Evolutionary conservation across 2,797 vertebrate genomes (phyloP), one percentile per base, ranked within the genome.

Genomic region (Myioborus miniatus): DNA sequence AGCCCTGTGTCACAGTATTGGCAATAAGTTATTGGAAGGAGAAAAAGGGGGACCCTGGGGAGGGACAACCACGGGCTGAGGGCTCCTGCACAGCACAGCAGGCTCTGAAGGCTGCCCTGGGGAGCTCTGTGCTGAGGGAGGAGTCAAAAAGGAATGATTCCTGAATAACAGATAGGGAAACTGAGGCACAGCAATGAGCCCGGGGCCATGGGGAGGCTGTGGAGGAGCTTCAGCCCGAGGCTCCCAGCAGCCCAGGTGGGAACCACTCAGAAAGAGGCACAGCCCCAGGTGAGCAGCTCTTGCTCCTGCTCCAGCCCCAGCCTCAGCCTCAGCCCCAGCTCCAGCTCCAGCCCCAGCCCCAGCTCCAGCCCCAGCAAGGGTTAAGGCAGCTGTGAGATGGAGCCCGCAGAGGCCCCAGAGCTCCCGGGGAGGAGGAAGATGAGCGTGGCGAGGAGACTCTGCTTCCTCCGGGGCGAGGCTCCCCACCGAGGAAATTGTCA

Each of bases 371-470:
- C 44, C 46, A 26, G 77, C 53, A 94, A 92, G 94, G 87, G 89
- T 96, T 95, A 96, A 97, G 44, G 72, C 23, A 7, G 68, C 85
- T 60, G 67, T 5, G 53, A 83, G 79, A 69, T 32, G 60, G 59
- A 94, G 84, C 67, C 63, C 18, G 15, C 74, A 87, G 93, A 62
- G 68, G 68, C 79, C 92, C 86, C 82, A 5, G 80, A 80, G 88
- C 88, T 87, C 89, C 34, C 1, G 34, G 77, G 85, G 77, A 95
- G 88, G 77, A 95, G 88, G 92, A 95, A 87, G 93, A 93, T 43
- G 93, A 93, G 50, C 16, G 0, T 49, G 87, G 13, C 1, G 19
- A 89, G 63, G 56, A 93, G 70, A 4, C 55, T 74, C 47, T 52
- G 83, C 62, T 94, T 93, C 92, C 94, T 93, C 90, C 14, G 1